Percentiles rank a stretch among this genome's conserved stretches.
These are phyloP conservation scores for Vandiemenella viatica DNA, from an alignment of 2,888 invertebrate genomes.

Conservation along the genomic window DNA sequence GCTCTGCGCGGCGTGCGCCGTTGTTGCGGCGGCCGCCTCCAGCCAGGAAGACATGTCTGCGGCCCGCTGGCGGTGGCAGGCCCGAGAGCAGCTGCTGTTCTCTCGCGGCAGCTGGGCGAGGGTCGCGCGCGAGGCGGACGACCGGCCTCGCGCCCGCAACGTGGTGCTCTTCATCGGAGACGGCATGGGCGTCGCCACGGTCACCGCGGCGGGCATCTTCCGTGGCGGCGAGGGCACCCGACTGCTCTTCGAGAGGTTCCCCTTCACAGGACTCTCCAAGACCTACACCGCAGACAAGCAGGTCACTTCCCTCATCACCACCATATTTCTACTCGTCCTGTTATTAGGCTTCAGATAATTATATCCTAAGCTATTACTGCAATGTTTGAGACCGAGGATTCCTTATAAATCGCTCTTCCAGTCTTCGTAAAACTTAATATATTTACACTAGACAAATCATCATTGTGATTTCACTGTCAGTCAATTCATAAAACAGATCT, in stretches of 20 bases:
- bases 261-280: conserved; percentile 44
- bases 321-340: too few species aligned
- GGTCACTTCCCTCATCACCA: conserved; percentile 13
- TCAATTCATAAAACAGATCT: too few species aligned
- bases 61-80: background rate
- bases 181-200: conserved; percentile 49
- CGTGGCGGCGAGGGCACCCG: conserved; percentile 39
- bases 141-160: conserved; percentile 42
- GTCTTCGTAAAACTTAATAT: too few species aligned
- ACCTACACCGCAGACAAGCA: conserved; percentile 55
- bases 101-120: background rate
- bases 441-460: too few species aligned
- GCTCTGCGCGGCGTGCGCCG: background rate
- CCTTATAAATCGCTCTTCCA: too few species aligned
- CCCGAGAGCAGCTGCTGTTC: background rate
- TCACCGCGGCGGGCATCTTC: conserved; percentile 46
- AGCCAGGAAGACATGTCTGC: background rate
- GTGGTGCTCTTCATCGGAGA: conserved; percentile 50
- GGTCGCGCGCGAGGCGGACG: conserved; percentile 20
- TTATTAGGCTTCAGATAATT: too few species aligned
- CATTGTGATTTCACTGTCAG: too few species aligned
- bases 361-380: too few species aligned
- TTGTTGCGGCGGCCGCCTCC: background rate
- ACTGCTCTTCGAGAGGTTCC: conserved; percentile 42
- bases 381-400: too few species aligned